These are phyloP conservation scores for Origma solitaria DNA, from an alignment of 2,113 vertebrate genomes.

Conservation along the genomic window DNA sequence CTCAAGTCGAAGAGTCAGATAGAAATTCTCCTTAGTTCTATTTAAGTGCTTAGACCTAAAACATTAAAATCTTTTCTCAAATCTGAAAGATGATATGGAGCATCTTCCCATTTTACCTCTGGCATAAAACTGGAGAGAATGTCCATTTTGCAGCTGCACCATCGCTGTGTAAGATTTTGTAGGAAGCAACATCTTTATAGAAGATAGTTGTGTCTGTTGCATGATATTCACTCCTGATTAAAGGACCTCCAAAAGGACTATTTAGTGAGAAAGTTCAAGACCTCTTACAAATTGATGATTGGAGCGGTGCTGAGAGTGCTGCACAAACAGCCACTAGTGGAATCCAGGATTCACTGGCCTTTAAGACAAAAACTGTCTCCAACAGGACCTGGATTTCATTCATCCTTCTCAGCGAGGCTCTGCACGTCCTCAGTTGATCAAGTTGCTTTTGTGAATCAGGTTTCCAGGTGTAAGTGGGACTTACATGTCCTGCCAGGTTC, in stretches of 20 bases:
- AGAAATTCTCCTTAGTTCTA: not conserved
- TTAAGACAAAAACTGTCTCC: not conserved
- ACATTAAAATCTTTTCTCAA: not conserved
- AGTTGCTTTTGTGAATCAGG: not conserved
- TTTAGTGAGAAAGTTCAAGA: not conserved
- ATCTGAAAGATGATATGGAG: not conserved
- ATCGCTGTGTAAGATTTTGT: not conserved
- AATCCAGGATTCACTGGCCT: not conserved
- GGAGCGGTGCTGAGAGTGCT: not conserved
- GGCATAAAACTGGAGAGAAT: not conserved
- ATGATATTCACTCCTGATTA: not conserved
- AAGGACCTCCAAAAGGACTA: not conserved
- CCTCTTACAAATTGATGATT: not conserved
- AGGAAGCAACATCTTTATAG: not conserved
- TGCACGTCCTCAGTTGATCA: fast-evolving
- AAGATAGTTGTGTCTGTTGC: not conserved
- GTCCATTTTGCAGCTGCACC: not conserved
- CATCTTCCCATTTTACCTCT: constrained; percentile 7
- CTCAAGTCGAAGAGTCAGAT: constrained; percentile 34
- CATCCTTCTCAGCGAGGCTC: not conserved
- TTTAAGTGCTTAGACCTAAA: not conserved
- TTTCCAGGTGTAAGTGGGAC: not conserved
- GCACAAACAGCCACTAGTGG: not conserved
- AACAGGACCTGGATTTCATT: not conserved
- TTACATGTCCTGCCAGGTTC: not conserved